Evolutionary conservation across 2,797 vertebrate genomes (phyloP).

Genomic region (Halcyon badia): DNA sequence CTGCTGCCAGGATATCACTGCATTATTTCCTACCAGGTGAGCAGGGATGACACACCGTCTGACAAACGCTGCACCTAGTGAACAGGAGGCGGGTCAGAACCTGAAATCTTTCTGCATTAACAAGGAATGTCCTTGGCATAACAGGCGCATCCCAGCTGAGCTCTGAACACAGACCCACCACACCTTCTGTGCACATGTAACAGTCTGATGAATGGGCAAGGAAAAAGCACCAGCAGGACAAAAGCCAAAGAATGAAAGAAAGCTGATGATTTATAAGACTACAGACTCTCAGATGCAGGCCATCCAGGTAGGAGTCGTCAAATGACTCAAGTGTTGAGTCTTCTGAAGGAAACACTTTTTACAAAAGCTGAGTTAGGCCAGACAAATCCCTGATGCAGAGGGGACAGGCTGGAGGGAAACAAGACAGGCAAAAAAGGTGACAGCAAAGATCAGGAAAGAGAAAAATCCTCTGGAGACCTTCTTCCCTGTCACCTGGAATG

Average conservation of each 20-base stretch:
- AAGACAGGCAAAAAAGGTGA: background rate
- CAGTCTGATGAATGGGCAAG: background rate
- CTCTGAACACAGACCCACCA: background rate
- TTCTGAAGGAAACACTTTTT: background rate
- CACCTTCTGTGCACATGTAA: background rate
- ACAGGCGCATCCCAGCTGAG: background rate
- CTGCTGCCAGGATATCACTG: background rate
- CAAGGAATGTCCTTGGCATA: background rate
- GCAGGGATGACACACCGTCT: background rate
- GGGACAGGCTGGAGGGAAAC: background rate
- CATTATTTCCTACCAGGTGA: background rate
- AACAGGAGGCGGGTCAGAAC: background rate
- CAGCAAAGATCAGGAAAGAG: background rate
- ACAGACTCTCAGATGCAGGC: background rate
- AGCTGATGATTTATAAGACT: background rate
- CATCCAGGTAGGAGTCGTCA: background rate
- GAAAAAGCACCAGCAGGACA: background rate
- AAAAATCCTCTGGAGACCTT: constrained; percentile 1
- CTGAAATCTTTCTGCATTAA: background rate
- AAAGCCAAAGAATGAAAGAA: background rate
- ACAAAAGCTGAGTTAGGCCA: background rate
- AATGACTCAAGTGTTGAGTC: background rate
- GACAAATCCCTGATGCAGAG: background rate
- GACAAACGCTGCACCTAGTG: background rate
- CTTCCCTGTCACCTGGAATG: constrained; percentile 36